Evolutionary conservation across 2,797 vertebrate species (phyloP), one percentile per base, ranked within the genome.

Genomic region (Psittacula echo): DNA sequence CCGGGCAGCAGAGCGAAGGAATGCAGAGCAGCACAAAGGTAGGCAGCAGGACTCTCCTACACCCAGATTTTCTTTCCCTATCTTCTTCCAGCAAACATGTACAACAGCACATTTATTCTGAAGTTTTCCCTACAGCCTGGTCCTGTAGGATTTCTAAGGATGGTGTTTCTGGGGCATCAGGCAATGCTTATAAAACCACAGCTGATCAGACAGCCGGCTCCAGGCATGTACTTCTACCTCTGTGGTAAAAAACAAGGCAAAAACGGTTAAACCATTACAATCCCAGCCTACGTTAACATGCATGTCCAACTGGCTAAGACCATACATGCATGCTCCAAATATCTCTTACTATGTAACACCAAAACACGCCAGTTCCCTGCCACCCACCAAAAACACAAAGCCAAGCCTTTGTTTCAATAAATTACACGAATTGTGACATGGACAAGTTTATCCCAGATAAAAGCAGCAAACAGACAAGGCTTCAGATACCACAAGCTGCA

Each of bases 241-340:
- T 26, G 53, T 5, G 42, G 16, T 27, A 66, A 18, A 54, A 47
- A 92, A 26, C 22, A 29, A 30, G 41, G 60, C 54, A 47, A 23
- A 5, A 74, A 61, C 44, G 39, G 48, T 50, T 30, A 61, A 71
- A 39, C 11, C 60, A 8, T 8, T 17, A 5, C 50, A 20, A 2
- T 4, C 66, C 64, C 12, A 56, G 24, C 42, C 53, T 45, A 0
- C 2, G 24, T 8, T 22, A 56, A 45, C 34, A 20, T 1, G 1
- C 23, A 2, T 0, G 3, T 26, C 67, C 56, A 58, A 23, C 32
- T 10, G n/a, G 48, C 41, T 53, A n/a, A 3, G 37, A 15, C 51
- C 3, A 5, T 2, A 30, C 42, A 21, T 0, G 0, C 51, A 21
- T 0, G 0, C 51, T 30, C 30, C 53, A 37, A 21, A 37, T 4